phyloP scores from a whole-genome alignment of 2,113 vertebrate genomes.

The Microcebus murinus region DNA sequence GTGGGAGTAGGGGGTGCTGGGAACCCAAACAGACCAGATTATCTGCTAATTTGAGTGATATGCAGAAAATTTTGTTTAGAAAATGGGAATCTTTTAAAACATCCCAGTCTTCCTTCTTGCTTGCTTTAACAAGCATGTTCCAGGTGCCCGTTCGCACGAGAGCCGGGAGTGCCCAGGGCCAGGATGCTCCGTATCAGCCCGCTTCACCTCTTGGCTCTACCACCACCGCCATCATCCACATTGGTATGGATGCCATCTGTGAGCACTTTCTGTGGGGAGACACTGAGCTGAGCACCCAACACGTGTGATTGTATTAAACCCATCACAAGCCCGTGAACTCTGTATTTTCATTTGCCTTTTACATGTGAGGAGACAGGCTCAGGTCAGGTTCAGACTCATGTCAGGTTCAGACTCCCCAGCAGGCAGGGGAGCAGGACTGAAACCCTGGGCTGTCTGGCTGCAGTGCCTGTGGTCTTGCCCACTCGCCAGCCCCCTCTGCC shows the following conservation, averaged over 20 bases:
- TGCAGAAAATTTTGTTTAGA: neutral
- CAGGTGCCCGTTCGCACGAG: neutral
- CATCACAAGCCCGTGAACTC: neutral
- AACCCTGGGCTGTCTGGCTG: neutral
- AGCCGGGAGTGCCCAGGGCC: neutral
- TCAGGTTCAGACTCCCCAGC: neutral
- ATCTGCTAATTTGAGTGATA: neutral
- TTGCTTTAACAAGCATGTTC: neutral
- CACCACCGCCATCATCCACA: too few species aligned
- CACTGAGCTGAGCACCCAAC: neutral
- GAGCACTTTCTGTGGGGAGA: neutral
- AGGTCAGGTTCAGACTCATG: neutral
- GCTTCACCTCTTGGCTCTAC: neutral
- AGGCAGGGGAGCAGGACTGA: neutral
- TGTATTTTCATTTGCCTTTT: neutral
- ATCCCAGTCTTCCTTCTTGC: neutral
- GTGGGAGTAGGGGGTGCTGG: neutral
- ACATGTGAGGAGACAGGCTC: neutral
- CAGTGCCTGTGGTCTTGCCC: neutral
- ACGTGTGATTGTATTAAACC: neutral
- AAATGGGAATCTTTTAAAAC: constrained; percentile 12
- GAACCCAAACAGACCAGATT: neutral
- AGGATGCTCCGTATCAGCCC: neutral
- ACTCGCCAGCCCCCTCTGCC: neutral
- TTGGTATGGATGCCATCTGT: neutral